Evolutionary conservation across 2,888 invertebrate genomes (phyloP).

Genomic region (Chesias legatella): DNA sequence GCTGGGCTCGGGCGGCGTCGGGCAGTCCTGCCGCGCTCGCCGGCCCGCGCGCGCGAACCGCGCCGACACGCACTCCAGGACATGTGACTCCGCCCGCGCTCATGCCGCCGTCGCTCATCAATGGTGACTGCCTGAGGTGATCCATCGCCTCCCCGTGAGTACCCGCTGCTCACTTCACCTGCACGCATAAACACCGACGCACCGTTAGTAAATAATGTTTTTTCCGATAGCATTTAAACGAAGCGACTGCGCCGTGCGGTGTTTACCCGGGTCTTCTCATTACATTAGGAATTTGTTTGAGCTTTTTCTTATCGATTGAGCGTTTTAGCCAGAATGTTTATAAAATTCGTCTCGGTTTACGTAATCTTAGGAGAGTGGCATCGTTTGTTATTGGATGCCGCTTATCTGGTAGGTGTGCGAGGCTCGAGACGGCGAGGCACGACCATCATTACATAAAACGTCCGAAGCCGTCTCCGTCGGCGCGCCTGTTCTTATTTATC

Average conservation of each 20-base stretch:
- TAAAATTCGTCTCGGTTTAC: slow-evolving; percentile 64
- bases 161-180: slow-evolving; percentile 21
- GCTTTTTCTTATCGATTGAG: slow-evolving; percentile 59
- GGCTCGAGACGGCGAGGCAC: slow-evolving; percentile 30
- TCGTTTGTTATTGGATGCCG: slow-evolving; percentile 52
- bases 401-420: slow-evolving; percentile 49
- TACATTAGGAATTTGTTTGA: slow-evolving; percentile 55
- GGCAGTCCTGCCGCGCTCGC: slow-evolving; percentile 61
- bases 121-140: slow-evolving; percentile 72
- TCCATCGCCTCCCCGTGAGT: slow-evolving; percentile 43
- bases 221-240: slow-evolving; percentile 51
- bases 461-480: slow-evolving; percentile 32
- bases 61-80: slow-evolving; percentile 28
- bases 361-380: slow-evolving; percentile 58
- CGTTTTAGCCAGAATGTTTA: slow-evolving; percentile 51
- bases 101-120: slow-evolving; percentile 49
- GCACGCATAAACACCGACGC: slow-evolving; percentile 39
- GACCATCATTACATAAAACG: slow-evolving; percentile 50
- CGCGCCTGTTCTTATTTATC: slow-evolving; percentile 25
- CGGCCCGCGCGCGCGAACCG: slow-evolving; percentile 55
- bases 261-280: slow-evolving; percentile 57
- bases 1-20: slow-evolving; percentile 19
- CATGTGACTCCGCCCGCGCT: slow-evolving; percentile 47
- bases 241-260: slow-evolving; percentile 62
- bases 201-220: slow-evolving; percentile 54